These are phyloP conservation scores for Conus canariensis DNA, from an alignment of 2,888 invertebrate species.

Conservation along the genomic window DNA sequence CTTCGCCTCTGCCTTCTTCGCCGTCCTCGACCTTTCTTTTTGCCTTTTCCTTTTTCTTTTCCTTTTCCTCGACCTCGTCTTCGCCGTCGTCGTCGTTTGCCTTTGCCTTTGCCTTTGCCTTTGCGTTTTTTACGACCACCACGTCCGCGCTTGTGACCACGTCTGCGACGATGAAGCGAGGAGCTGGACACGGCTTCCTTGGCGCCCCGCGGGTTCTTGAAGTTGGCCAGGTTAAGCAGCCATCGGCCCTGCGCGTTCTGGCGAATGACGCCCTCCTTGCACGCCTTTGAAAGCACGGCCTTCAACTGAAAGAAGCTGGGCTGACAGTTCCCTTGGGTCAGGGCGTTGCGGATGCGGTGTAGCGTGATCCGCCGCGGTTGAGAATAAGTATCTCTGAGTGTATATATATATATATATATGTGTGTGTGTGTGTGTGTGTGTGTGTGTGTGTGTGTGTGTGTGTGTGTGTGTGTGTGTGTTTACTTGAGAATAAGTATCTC, in stretches of 20 bases:
- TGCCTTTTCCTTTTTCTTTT: not conserved
- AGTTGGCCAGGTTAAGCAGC: slow-evolving; percentile 4
- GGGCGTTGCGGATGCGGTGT: slow-evolving; percentile 30
- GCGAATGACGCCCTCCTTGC: slow-evolving; percentile 30
- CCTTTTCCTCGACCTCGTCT: not conserved
- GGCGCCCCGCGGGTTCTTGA: not conserved
- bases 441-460: no score
- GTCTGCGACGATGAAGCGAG: slow-evolving; percentile 35
- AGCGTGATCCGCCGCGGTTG: slow-evolving; percentile 32
- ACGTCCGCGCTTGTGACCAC: not conserved
- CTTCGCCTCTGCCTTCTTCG: not conserved
- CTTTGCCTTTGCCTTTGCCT: not conserved
- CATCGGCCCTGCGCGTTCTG: slow-evolving; percentile 32
- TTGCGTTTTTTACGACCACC: not conserved
- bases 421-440: no score
- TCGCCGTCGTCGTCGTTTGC: not conserved
- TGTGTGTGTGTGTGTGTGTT: no score
- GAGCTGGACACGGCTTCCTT: not conserved
- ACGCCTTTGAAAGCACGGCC: slow-evolving; percentile 27
- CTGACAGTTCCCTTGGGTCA: not conserved
- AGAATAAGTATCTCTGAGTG: no score
- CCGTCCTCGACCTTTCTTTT: not conserved
- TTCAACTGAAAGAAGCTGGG: slow-evolving; percentile 31
- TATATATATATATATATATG: no score
- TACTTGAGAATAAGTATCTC: no score